phyloP scores from a whole-genome alignment of 2,113 vertebrate species.

The Baryphthengus martii region DNA sequence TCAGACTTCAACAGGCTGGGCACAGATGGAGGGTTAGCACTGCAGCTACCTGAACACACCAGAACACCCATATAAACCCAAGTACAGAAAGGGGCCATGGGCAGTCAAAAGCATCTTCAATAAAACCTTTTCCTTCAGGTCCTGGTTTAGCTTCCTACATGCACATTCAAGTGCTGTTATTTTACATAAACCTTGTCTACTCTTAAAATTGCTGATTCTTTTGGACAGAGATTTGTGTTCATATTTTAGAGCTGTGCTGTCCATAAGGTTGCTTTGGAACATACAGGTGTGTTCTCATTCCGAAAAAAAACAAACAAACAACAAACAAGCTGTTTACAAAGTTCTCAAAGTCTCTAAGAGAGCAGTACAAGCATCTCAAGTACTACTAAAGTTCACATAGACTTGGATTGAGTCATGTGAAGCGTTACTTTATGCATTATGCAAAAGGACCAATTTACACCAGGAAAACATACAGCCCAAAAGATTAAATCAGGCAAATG shows the following conservation, averaged over 20 bases:
- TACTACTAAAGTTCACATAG: neutral
- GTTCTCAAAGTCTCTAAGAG: neutral
- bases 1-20: neutral
- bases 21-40: rapidly evolving
- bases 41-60: neutral
- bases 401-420: rapidly evolving
- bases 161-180: neutral
- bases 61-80: neutral
- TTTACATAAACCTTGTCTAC: neutral
- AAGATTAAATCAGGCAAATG: neutral
- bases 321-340: neutral
- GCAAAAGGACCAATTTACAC: neutral
- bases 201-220: neutral
- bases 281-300: neutral
- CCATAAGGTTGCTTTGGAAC: neutral
- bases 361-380: neutral
- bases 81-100: neutral
- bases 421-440: neutral
- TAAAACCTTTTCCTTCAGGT: neutral
- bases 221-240: neutral
- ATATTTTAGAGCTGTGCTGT: neutral
- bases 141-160: neutral
- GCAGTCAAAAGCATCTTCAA: neutral
- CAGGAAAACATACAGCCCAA: neutral
- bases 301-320: neutral